Evolutionary conservation across 2,113 vertebrate genomes (phyloP).

Genomic region (Myotis yumanensis): DNA sequence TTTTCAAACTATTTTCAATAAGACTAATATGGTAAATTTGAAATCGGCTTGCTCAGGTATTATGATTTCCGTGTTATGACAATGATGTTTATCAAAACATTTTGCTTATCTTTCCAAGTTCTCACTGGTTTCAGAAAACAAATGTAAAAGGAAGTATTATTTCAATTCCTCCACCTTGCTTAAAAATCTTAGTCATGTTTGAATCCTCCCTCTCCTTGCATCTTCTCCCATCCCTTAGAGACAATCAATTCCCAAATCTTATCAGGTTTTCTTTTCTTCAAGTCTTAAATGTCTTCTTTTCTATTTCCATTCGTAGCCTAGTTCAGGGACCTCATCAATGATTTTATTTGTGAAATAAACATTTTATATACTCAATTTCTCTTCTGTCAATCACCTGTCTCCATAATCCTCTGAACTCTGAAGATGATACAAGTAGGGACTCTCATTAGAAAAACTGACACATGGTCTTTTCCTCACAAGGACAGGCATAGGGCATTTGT

Average conservation of each 20-base stretch:
- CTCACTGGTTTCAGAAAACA: not conserved
- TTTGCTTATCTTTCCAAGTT: not conserved
- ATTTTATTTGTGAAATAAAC: conserved; percentile 64
- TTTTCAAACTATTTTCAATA: not conserved
- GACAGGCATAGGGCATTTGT: conserved; percentile 54
- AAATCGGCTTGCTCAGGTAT: not conserved
- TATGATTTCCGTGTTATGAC: not conserved
- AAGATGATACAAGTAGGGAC: conserved; percentile 53
- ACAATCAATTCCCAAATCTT: conserved; percentile 13
- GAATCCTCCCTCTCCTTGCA: not conserved
- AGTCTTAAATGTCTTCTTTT: conserved; percentile 28
- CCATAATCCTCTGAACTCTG: conserved; percentile 56
- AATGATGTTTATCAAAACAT: not conserved
- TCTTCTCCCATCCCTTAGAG: not conserved
- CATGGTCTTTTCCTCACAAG: conserved; percentile 47
- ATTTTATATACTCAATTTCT: conserved; percentile 64
- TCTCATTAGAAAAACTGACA: conserved; percentile 59
- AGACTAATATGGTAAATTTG: not conserved
- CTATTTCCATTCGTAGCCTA: not conserved
- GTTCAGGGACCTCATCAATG: conserved; percentile 17
- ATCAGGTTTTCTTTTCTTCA: conserved; percentile 42
- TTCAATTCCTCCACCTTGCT: not conserved
- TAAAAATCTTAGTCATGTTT: not conserved
- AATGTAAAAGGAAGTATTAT: not conserved
- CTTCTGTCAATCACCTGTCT: conserved; percentile 68